phyloP scores from a whole-genome alignment of 2,888 invertebrate species.

The Ceratothoa steindachneri region DNA sequence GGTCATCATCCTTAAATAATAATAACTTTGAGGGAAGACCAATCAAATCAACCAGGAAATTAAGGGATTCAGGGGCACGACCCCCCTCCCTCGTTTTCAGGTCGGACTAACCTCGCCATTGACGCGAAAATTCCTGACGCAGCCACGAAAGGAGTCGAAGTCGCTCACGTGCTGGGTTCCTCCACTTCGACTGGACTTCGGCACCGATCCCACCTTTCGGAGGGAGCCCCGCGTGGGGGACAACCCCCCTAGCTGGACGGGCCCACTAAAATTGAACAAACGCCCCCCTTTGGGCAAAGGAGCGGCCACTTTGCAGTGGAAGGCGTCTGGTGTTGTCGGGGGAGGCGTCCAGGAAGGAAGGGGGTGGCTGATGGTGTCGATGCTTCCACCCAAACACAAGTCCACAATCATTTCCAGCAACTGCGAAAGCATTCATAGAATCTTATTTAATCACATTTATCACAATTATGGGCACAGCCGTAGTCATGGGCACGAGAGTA shows the following conservation, averaged over 20 bases:
- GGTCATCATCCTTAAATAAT: no score
- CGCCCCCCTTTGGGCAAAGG: background rate
- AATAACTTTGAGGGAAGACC: no score
- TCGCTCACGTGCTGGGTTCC: no score
- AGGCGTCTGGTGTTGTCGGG: background rate
- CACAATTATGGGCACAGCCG: no score
- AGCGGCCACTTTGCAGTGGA: background rate
- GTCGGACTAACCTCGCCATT: slow-evolving; percentile 22
- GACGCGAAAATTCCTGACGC: slow-evolving; percentile 20
- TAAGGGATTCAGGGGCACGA: no score
- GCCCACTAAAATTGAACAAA: slow-evolving; percentile 14
- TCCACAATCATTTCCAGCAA: slow-evolving; percentile 29
- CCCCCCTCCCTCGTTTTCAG: no score
- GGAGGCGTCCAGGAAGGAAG: background rate
- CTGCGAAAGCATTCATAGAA: no score
- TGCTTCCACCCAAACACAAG: slow-evolving; percentile 22
- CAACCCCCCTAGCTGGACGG: slow-evolving; percentile 20
- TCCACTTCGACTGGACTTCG: no score
- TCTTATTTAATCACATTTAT: no score
- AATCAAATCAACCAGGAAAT: no score
- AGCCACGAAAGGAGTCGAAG: background rate
- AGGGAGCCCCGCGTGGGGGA: background rate
- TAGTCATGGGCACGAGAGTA: no score
- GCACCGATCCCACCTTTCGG: background rate
- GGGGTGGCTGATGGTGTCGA: background rate